phyloP scores from a whole-genome alignment of 2,797 vertebrate genomes.

The Oophaga sylvatica region DNA sequence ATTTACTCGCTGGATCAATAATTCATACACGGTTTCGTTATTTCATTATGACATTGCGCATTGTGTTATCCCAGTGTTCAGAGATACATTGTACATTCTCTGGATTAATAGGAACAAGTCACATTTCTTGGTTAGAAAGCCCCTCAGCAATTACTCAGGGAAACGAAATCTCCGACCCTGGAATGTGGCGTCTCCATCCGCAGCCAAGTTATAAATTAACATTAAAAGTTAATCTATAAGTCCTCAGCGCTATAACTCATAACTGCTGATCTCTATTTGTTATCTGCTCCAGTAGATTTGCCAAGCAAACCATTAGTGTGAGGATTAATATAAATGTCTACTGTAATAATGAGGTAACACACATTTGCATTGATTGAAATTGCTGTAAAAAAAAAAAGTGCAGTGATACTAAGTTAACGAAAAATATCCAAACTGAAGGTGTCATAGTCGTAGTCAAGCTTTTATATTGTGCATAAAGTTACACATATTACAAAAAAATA shows the following conservation, averaged over 20 bases:
- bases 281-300: slow-evolving; percentile 48
- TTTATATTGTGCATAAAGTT: too few relatives aligned
- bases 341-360: slow-evolving; percentile 38
- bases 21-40: slow-evolving; percentile 8
- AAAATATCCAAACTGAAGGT: too few relatives aligned
- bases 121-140: background rate
- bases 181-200: background rate
- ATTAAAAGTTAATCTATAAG: slow-evolving; percentile 52
- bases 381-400: slow-evolving; percentile 10
- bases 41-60: background rate
- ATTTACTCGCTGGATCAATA: slow-evolving; percentile 1
- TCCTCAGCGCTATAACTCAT: slow-evolving; percentile 40
- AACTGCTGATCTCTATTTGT: slow-evolving; percentile 47
- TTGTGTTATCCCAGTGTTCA: background rate
- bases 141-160: slow-evolving; percentile 25
- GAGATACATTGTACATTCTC: background rate
- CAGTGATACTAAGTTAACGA: background rate
- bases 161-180: background rate
- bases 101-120: slow-evolving; percentile 10
- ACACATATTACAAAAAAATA: too few relatives aligned
- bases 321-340: slow-evolving; percentile 47
- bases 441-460: too few relatives aligned
- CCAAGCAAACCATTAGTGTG: slow-evolving; percentile 47
- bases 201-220: slow-evolving; percentile 57
- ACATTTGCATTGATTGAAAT: slow-evolving; percentile 25